phyloP scores from a whole-genome alignment of 2,888 invertebrate species.

The Heliothis peltigera region DNA sequence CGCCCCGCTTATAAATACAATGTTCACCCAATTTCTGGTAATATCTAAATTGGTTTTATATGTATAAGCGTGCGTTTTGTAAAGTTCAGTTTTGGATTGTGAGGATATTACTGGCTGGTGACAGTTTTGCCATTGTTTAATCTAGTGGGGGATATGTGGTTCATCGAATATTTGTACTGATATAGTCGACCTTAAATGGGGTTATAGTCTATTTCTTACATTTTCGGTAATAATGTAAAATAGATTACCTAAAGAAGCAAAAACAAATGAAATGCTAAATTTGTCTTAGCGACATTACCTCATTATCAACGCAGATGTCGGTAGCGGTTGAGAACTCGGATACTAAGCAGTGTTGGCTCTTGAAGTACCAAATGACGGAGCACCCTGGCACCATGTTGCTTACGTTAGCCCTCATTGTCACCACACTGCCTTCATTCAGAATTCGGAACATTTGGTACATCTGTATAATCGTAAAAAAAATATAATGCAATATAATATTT shows the following conservation, averaged over 20 bases:
- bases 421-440: slow-evolving; percentile 65
- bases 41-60: slow-evolving; percentile 3
- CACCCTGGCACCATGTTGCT: slow-evolving; percentile 72
- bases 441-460: slow-evolving; percentile 62
- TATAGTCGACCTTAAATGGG: too few species aligned
- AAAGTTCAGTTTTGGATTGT: too few species aligned
- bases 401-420: slow-evolving; percentile 68
- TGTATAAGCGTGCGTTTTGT: too few species aligned
- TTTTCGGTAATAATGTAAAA: too few species aligned
- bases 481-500: background rate
- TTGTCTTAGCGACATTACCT: slow-evolving; percentile 56
- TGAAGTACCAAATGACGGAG: slow-evolving; percentile 75
- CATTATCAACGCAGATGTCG: slow-evolving; percentile 60
- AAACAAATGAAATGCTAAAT: too few species aligned
- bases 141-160: too few species aligned
- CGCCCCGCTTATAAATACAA: slow-evolving; percentile 28
- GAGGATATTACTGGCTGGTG: too few species aligned
- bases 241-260: too few species aligned
- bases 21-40: slow-evolving; percentile 24
- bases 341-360: slow-evolving; percentile 58
- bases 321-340: slow-evolving; percentile 27
- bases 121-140: too few species aligned
- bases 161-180: too few species aligned
- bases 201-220: too few species aligned
- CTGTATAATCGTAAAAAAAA: slow-evolving; percentile 53